phyloP scores from a whole-genome alignment of 2,888 invertebrate genomes.

The Molanna angustata region DNA sequence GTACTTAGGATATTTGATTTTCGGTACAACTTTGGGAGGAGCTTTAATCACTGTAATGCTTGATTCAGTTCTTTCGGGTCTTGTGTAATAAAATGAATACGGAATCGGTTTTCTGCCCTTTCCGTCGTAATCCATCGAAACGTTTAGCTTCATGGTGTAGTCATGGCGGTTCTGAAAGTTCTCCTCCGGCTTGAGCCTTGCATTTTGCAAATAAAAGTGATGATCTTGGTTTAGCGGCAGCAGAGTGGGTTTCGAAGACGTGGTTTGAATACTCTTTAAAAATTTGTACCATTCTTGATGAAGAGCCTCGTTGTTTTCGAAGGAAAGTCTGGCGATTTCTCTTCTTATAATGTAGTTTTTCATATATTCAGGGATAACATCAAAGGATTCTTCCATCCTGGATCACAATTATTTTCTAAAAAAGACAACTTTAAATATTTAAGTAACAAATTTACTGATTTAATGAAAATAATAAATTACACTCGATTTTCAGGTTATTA shows the following conservation, averaged over 20 bases:
- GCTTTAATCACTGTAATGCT: background rate
- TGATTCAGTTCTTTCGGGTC: background rate
- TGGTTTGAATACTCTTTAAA: background rate
- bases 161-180: background rate
- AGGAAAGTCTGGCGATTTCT: background rate
- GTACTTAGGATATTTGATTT: background rate
- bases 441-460: too few relatives aligned
- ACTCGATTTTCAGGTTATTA: too few relatives aligned
- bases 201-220: background rate
- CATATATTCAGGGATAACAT: slow-evolving; percentile 5
- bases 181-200: background rate
- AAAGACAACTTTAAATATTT: too few relatives aligned
- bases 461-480: too few relatives aligned
- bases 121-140: background rate
- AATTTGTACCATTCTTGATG: slow-evolving; percentile 4
- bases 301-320: slow-evolving; percentile 1
- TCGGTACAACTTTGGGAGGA: background rate
- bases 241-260: background rate
- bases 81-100: background rate
- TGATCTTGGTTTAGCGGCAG: background rate
- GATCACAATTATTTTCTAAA: too few relatives aligned
- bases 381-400: slow-evolving; percentile 6
- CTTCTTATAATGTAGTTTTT: background rate
- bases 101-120: background rate
- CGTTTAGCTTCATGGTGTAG: background rate